Base-by-base conservation (phyloP, 2,888 invertebrate genomes). In the Gymnosoma rotundatum region DNA sequence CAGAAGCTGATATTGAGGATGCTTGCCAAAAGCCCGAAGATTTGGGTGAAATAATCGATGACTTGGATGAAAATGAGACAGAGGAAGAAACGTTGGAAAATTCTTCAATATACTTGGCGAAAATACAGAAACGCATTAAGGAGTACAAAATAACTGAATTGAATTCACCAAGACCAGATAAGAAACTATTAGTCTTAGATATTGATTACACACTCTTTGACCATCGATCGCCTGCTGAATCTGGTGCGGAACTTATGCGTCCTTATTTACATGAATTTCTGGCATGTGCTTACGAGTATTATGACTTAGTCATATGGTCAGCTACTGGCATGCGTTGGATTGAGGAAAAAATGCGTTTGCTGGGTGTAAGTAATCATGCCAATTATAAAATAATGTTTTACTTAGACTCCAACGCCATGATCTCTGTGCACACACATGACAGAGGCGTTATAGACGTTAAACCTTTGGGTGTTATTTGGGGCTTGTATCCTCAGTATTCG, bases 321-420 rank as follows among this genome's bases (percentile, higher is more conserved):
- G 99, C 99, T 0, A 99, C 99, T 0, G 97, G 97, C 84, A 98
- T 99, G 98, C 98, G 97, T 89, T 99, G 98, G 98, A 98, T 99
- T 60, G 97, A 98, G 88, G 98, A 98, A 89, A 99, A 99, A 92
- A 98, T 99, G 98, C 95, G 96, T 83, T 93, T 98, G 60, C 93
- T 99, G 0, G 98, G 98, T 0, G 98, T 99, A 0, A 94, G 96
- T 0, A 94, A 94, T 3, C 95, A 98, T 91, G 93, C 95, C 0
- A 95, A 95, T 86, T 99, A 98, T 90, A 98, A 98, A 93, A 96
- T 99, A 80, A 95, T 96, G 91, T 98, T 98, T 93, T 96, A 98
- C 92, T 92, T 99, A 82, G 99, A 99, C 91, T 96, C 96, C 74
- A 93, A 96, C 83, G 98, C 98, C 0, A 99, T 99, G 98, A 99